Percentiles rank a stretch among this genome's conserved stretches.
Conservation (phyloP, 2,797 vertebrate species). For the Gymnoscopelus microlampas region DNA sequence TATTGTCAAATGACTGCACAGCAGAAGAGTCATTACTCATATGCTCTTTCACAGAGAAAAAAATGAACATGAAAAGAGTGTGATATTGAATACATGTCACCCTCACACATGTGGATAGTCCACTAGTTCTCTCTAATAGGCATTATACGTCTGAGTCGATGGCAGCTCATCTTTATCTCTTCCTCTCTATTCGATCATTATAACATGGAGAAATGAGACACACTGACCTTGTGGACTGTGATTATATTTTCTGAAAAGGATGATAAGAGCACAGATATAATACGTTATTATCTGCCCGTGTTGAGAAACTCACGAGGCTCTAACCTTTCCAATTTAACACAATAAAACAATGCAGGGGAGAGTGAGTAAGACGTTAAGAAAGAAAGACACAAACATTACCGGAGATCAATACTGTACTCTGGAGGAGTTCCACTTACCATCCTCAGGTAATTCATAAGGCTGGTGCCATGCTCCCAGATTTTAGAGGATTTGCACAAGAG, state of each 20-base stretch:
- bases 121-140: conserved; percentile 41
- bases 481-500: conserved; percentile 97
- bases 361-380: background rate
- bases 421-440: conserved; percentile 88
- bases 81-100: conserved; percentile 44
- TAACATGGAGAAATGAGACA: conserved; percentile 44
- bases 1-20: background rate
- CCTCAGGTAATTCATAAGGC: conserved; percentile 98
- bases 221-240: conserved; percentile 33
- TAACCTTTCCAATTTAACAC: conserved; percentile 36
- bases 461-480: conserved; percentile 99
- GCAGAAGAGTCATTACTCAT: conserved; percentile 33
- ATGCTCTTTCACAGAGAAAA: conserved; percentile 23
- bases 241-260: conserved; percentile 32
- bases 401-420: background rate
- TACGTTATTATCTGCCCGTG: conserved; percentile 35
- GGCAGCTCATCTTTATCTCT: conserved; percentile 58
- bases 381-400: background rate
- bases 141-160: conserved; percentile 48
- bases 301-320: conserved; percentile 18
- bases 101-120: conserved; percentile 39
- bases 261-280: conserved; percentile 8
- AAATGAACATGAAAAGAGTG: conserved; percentile 28
- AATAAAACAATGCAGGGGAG: background rate
- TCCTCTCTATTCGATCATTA: conserved; percentile 36